Evolutionary conservation across 2,888 invertebrate species (phyloP).

Genomic region (Dusona sp.): DNA sequence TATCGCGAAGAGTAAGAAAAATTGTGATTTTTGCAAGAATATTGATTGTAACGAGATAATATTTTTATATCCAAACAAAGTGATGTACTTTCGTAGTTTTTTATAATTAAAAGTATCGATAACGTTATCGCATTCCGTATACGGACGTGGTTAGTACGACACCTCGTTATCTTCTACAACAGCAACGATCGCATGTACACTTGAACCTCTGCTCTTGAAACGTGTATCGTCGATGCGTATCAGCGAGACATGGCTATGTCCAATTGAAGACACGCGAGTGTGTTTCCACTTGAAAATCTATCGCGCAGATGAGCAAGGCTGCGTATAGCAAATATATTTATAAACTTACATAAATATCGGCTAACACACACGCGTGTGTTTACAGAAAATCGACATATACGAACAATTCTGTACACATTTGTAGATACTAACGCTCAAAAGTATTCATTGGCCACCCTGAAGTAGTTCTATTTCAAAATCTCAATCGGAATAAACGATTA

Average conservation of each 20-base stretch:
- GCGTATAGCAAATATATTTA: background rate
- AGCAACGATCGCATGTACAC: constrained; percentile 27
- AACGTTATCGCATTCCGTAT: constrained; percentile 23
- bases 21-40: background rate
- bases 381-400: background rate
- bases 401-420: background rate
- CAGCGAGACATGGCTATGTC: background rate
- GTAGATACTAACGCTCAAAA: background rate
- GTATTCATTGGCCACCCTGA: background rate
- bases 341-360: background rate
- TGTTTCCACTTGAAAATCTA: constrained; percentile 7
- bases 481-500: background rate
- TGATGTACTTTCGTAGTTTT: constrained; percentile 14
- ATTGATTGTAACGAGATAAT: background rate
- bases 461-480: background rate
- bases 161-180: background rate
- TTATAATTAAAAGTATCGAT: constrained; percentile 9
- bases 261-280: background rate
- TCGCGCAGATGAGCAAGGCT: background rate
- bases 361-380: background rate
- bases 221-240: background rate
- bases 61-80: background rate
- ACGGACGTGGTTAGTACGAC: background rate
- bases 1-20: background rate
- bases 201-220: constrained; percentile 43